Percentiles rank a stretch among this genome's conserved stretches.
Evolutionary conservation across 2,888 invertebrate species (phyloP).

Genomic region (Mythimna vitellina): DNA sequence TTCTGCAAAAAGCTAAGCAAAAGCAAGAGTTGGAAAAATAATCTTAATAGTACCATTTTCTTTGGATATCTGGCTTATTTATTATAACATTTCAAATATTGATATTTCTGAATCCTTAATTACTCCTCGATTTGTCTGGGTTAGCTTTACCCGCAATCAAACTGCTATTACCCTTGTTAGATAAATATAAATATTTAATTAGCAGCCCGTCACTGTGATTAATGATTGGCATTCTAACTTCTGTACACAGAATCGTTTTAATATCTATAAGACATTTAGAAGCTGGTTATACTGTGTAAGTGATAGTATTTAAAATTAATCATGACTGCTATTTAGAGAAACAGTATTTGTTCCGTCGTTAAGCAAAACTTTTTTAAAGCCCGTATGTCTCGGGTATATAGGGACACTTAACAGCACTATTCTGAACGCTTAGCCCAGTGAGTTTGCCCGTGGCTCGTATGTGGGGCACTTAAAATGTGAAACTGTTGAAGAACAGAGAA

Average conservation of each 20-base stretch:
- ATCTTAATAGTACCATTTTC: background rate
- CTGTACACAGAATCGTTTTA: background rate
- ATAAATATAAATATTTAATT: slow-evolving; percentile 43
- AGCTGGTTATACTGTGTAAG: background rate
- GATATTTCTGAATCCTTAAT: slow-evolving; percentile 22
- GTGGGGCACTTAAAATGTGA: slow-evolving; percentile 74
- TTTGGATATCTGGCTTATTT: background rate
- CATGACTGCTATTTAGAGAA: too few species aligned
- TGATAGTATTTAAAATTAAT: background rate
- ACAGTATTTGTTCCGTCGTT: background rate
- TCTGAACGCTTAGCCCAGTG: slow-evolving; percentile 60
- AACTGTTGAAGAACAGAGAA: slow-evolving; percentile 67
- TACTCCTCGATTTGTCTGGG: slow-evolving; percentile 1
- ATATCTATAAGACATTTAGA: background rate
- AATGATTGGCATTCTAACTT: slow-evolving; percentile 23
- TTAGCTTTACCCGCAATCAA: slow-evolving; percentile 13
- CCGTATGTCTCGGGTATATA: slow-evolving; percentile 15
- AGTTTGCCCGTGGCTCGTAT: slow-evolving; percentile 70
- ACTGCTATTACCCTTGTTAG: slow-evolving; percentile 21
- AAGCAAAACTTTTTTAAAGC: slow-evolving; percentile 9
- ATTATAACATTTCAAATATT: slow-evolving; percentile 13
- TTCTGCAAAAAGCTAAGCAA: background rate
- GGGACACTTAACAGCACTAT: slow-evolving; percentile 62
- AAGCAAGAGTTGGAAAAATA: background rate
- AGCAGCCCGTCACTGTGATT: slow-evolving; percentile 8